Base-by-base conservation (phyloP, 2,888 invertebrate species). In the Glomeris marginata region DNA sequence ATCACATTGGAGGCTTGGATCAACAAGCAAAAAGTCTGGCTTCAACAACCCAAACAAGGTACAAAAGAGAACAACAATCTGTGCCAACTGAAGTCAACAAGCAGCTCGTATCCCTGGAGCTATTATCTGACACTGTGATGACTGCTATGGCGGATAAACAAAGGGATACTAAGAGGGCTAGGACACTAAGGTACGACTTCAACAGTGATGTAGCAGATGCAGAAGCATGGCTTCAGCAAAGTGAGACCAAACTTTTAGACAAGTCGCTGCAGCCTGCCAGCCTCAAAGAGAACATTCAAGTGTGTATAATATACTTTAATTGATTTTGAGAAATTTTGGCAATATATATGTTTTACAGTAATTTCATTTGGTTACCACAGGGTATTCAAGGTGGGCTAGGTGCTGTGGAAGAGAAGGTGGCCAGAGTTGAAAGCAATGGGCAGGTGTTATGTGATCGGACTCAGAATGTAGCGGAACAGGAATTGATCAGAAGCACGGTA, bases 91-190 rank as follows among this genome's bases (percentile, higher is more conserved):
- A 87, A 73, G 74, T 85, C 56, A 76, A 76, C 54, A 82, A 84
- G 68, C 78, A 84, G 70, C 71, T 88, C 58, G 85, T 84, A 45
- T 77, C 81, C 55, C 72, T 90, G 62, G 90, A 90, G 69, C 69
- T 90, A 58, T 73, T 83, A 49, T 77, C 82, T 45, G 90, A 91
- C 68, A 77, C 80, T 55, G 73, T 85, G 50, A 74, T 77, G 47
- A 80, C 79, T 60, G 77, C 77, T 45, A 84, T 90, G 83, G 88
- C 87, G 63, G 84, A 85, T 63, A 86, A 86, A 67, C 80, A 82
- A 62, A 76, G 84, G 64, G 86, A 87, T 66, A 82, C 84, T 70
- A 85, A 86, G 66, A 79, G 86, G 56, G 90, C 88, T 21, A 77
- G 80, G 61, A 84, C 84, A 15, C 75, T 83, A 51, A 77, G 87